Base-by-base conservation (phyloP, 2,888 invertebrate genomes). In the Herminia tarsipennalis region DNA sequence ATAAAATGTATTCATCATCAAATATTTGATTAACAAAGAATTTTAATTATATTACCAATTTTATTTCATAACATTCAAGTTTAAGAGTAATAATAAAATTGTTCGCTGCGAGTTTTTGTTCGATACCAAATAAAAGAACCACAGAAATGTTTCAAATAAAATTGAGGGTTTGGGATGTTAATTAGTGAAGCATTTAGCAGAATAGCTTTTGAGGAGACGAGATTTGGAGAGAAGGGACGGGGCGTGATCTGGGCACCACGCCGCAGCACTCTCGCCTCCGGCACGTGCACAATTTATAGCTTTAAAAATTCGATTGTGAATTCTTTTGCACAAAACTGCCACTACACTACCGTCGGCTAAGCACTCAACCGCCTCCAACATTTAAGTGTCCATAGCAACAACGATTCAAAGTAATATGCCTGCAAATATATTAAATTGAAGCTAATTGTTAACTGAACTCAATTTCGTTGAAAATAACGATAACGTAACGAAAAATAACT, bases 261-360 rank as follows among this genome's bases (percentile, higher is more conserved):
- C 3, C 20, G 20, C 17, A 8, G 3, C 9, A 25, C 48, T 46
- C 27, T 33, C 22, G 51, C 40, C 46, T 37, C 50, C 49, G 65
- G 65, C 76, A 80, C 77, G 78, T 81, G 61, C 76, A 56, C 66
- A 69, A 77, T 81, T 82, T 78, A 79, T 69, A 60, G 69, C 74
- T 72, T 61, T 55, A 66, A 76, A 77, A 70, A 70, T 65, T 42
- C 55, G 10, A 61, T 56, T 57, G 61, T 60, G 54, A 60, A 55
- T 50, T 48, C 56, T 47, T 56, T 41, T 37, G 29, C 41, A 30
- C 24, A 18, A 48, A 54, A 47, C 53, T 29, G 38, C 48, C 48
- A 45, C 57, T 46, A 39, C 56, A 47, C 51, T 21, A 17, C 8
- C 33, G 20, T 33, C 21, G 20, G 13, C 20, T 14, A 13, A 14